A percentile compares a stretch with the other conserved stretches of the same genome.
Evolutionary conservation across 1,140 invertebrate species (phyloP).

Genomic region (Euglossa dilemma): DNA sequence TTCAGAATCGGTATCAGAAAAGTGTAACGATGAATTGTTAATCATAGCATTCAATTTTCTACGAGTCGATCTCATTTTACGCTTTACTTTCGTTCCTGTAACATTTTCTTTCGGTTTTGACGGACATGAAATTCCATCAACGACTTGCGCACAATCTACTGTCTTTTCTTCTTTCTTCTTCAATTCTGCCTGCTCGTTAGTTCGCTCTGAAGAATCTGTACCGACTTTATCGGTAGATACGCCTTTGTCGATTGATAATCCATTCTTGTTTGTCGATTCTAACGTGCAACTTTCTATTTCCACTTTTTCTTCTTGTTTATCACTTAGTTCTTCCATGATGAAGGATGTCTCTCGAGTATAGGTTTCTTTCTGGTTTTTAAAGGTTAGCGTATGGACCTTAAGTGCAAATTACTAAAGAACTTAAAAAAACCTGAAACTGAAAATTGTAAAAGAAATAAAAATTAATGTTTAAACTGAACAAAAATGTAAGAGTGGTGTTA

Average conservation of each 20-base stretch:
- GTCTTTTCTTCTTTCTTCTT: neutral
- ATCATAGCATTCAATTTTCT: constrained; percentile 78
- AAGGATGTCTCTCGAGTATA: neutral
- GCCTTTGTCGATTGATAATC: neutral
- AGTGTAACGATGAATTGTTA: constrained; percentile 79
- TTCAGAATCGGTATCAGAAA: constrained; percentile 81
- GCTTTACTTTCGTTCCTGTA: constrained; percentile 71
- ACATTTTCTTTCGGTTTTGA: constrained; percentile 8
- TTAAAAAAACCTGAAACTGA: constrained; percentile 69
- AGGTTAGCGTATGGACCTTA: constrained; percentile 28
- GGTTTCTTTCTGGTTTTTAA: neutral
- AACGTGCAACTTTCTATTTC: neutral
- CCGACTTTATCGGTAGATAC: neutral
- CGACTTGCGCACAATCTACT: neutral
- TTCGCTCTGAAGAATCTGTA: constrained; percentile 34
- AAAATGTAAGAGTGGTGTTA: neutral
- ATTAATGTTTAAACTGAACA: constrained; percentile 35
- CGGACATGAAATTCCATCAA: neutral
- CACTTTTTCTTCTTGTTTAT: constrained; percentile 19
- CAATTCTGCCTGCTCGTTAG: constrained; percentile 55
- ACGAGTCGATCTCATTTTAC: constrained; percentile 76
- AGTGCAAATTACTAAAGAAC: constrained; percentile 62
- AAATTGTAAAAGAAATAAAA: constrained; percentile 49
- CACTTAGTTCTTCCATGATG: constrained; percentile 19
- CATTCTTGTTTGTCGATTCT: neutral